These are phyloP conservation scores for Sclerurus mexicanus DNA, from an alignment of 2,113 vertebrate species.

Conservation along the genomic window DNA sequence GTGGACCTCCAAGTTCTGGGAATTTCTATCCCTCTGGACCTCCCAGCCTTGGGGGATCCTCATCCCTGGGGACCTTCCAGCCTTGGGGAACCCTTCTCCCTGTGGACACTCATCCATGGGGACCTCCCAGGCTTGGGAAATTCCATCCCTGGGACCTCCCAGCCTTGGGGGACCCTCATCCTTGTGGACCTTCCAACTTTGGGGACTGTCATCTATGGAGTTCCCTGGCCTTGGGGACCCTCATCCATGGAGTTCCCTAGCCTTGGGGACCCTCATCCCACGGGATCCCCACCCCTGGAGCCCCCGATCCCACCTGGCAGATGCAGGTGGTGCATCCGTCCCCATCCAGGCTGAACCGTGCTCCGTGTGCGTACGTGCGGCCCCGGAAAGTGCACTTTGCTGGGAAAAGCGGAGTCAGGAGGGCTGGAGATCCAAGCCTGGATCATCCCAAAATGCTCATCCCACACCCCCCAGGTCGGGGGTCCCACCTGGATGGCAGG, in stretches of 20 bases:
- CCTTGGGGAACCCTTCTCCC: too few relatives aligned
- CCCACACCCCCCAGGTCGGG: neutral
- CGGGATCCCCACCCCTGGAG: neutral
- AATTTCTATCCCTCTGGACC: too few relatives aligned
- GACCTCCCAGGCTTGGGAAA: too few relatives aligned
- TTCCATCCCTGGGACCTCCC: too few relatives aligned
- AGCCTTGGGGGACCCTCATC: neutral
- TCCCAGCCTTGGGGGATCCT: too few relatives aligned
- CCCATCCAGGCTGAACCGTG: slow-evolving; percentile 71
- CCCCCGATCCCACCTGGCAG: slow-evolving; percentile 67
- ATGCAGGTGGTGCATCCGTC: slow-evolving; percentile 74
- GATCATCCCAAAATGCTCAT: too few relatives aligned
- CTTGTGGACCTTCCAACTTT: neutral
- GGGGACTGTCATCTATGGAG: neutral
- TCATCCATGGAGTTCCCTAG: too few relatives aligned
- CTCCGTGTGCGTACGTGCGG: slow-evolving; percentile 47
- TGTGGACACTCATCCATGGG: too few relatives aligned
- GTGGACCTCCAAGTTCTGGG: too few relatives aligned
- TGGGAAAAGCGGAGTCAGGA: neutral
- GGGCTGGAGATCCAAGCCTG: neutral
- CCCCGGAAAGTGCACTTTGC: slow-evolving; percentile 73
- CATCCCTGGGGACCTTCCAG: too few relatives aligned
- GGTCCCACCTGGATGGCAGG: slow-evolving; percentile 70
- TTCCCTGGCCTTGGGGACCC: too few relatives aligned
- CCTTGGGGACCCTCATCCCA: too few relatives aligned